These are phyloP conservation scores for Dermochelys coriacea DNA, from an alignment of 2,797 vertebrate species.

Conservation along the genomic window DNA sequence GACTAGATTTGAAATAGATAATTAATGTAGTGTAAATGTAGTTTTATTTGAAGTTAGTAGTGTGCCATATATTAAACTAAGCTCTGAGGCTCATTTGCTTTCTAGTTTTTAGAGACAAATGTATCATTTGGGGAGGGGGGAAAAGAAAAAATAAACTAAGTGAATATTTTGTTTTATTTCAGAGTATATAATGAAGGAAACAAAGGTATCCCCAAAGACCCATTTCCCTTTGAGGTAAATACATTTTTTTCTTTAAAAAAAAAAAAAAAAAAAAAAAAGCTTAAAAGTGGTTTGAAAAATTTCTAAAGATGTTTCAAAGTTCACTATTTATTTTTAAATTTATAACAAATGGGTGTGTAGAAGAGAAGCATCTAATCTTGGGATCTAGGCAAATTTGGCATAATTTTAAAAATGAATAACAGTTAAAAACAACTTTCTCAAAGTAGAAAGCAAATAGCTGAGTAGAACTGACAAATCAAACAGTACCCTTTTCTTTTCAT, in stretches of 20 bases:
- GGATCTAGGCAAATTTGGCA: rapidly evolving
- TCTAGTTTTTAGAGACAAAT: rapidly evolving
- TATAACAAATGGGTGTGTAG: too few species aligned
- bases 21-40: not conserved
- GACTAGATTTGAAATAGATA: not conserved
- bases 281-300: not conserved
- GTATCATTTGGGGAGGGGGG: not conserved
- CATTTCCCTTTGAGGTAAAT: slow-evolving; percentile 79
- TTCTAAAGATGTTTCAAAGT: not conserved
- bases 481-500: not conserved
- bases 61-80: not conserved
- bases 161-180: not conserved
- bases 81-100: rapidly evolving
- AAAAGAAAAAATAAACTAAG: rapidly evolving
- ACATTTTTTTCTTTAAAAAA: not conserved
- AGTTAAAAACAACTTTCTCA: not conserved
- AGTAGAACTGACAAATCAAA: not conserved
- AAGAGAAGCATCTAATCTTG: not conserved
- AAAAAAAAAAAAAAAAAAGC: not conserved
- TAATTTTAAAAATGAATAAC: not conserved
- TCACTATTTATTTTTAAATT: not conserved
- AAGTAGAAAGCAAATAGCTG: not conserved
- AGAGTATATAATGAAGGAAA: slow-evolving; percentile 76
- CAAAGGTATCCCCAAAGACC: slow-evolving; percentile 20
- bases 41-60: not conserved